These are phyloP conservation scores for Oxygymnocypris stewartii DNA, from an alignment of 2,113 vertebrate genomes.

Conservation along the genomic window DNA sequence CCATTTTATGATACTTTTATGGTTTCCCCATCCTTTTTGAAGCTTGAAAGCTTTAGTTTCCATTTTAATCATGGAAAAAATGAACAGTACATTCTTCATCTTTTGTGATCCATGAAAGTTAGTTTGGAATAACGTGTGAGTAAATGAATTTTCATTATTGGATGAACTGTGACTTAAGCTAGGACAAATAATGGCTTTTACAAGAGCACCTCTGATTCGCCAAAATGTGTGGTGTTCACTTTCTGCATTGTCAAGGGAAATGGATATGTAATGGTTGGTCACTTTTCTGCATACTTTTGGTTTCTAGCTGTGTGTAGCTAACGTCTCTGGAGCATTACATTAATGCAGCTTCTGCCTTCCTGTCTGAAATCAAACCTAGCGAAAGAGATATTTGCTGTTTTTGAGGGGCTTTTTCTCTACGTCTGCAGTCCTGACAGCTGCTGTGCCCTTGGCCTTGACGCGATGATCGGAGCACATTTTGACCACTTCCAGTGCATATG, in stretches of 20 bases:
- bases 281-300: conserved; percentile 33
- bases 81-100: background rate
- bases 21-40: too few species aligned
- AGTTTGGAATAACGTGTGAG: background rate
- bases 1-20: too few species aligned
- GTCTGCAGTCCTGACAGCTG: conserved; percentile 29
- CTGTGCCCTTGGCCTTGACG: background rate
- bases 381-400: background rate
- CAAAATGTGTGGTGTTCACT: conserved; percentile 12
- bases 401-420: conserved; percentile 8
- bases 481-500: background rate
- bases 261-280: conserved; percentile 32
- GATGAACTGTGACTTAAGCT: background rate
- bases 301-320: conserved; percentile 12
- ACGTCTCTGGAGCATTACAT: conserved; percentile 23
- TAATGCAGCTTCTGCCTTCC: conserved; percentile 13
- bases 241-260: conserved; percentile 19
- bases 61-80: too few species aligned
- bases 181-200: background rate
- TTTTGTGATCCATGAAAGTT: background rate
- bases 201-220: background rate
- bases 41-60: too few species aligned
- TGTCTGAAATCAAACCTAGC: conserved; percentile 29
- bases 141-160: background rate
- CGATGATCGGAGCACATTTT: background rate